phyloP scores from a whole-genome alignment of 2,888 invertebrate genomes.

The Andricus quercusramuli region DNA sequence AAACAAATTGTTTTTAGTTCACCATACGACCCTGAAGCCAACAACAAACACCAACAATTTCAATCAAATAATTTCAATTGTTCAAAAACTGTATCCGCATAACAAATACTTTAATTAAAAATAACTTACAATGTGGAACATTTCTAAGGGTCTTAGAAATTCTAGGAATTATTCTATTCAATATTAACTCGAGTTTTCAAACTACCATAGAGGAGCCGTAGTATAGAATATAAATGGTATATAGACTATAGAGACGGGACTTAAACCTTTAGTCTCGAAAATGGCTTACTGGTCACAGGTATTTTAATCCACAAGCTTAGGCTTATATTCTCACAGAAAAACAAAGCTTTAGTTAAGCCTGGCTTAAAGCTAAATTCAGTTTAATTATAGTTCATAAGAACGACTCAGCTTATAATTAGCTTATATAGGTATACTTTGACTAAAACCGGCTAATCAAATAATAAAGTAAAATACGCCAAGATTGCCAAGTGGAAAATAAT shows the following conservation, averaged over 20 bases:
- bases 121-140: too few relatives aligned
- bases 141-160: too few relatives aligned
- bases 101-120: too few relatives aligned
- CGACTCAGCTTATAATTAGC: too few relatives aligned
- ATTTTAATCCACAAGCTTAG: slow-evolving; percentile 7
- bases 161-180: not conserved
- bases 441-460: not conserved
- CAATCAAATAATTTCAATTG: not conserved
- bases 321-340: not conserved
- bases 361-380: not conserved
- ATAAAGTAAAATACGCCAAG: not conserved
- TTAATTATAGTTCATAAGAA: not conserved
- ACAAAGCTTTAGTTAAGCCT: not conserved
- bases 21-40: too few relatives aligned
- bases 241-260: not conserved
- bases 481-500: not conserved
- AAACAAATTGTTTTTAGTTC: too few relatives aligned
- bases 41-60: too few relatives aligned
- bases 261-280: slow-evolving; percentile 5
- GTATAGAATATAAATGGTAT: too few relatives aligned
- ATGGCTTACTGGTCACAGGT: not conserved
- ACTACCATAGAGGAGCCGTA: too few relatives aligned
- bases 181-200: not conserved
- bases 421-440: not conserved
- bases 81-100: not conserved